A percentile compares a stretch with the other conserved stretches of the same genome.
Evolutionary conservation across 2,888 invertebrate genomes (phyloP).

Genomic region (Lydus trimaculatus): DNA sequence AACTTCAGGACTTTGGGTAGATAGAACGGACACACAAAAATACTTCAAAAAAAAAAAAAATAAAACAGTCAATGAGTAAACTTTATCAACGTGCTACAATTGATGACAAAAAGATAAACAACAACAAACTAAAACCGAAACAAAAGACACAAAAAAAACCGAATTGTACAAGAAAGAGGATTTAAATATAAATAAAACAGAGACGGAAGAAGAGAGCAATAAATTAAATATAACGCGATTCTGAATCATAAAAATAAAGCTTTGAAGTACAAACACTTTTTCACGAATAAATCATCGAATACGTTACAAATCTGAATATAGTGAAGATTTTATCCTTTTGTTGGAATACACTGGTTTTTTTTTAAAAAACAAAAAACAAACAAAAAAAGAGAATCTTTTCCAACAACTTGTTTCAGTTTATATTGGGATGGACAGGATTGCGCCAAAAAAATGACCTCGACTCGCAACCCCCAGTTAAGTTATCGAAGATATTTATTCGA

Average conservation of each 20-base stretch:
- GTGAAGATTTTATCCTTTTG: too few species aligned
- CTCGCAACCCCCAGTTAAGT: background rate
- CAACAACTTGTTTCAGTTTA: background rate
- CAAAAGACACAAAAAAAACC: background rate
- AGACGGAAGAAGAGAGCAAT: background rate
- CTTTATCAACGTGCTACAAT: background rate
- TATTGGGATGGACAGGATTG: background rate
- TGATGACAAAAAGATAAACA: background rate
- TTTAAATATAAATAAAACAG: background rate
- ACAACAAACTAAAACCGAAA: background rate
- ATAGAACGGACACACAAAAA: too few species aligned
- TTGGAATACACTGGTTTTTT: too few species aligned
- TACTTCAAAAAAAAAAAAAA: background rate
- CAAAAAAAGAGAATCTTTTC: background rate
- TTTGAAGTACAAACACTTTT: background rate
- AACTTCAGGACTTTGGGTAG: slow-evolving; percentile 15
- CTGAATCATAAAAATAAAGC: background rate
- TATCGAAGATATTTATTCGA: too few species aligned
- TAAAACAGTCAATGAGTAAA: background rate
- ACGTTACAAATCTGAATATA: background rate
- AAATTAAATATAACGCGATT: background rate
- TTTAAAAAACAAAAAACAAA: too few species aligned
- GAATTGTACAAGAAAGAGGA: background rate
- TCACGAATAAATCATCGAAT: background rate
- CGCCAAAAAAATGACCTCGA: background rate